Conservation (phyloP, 2,888 invertebrate species). For the Marronus borbonicus region DNA sequence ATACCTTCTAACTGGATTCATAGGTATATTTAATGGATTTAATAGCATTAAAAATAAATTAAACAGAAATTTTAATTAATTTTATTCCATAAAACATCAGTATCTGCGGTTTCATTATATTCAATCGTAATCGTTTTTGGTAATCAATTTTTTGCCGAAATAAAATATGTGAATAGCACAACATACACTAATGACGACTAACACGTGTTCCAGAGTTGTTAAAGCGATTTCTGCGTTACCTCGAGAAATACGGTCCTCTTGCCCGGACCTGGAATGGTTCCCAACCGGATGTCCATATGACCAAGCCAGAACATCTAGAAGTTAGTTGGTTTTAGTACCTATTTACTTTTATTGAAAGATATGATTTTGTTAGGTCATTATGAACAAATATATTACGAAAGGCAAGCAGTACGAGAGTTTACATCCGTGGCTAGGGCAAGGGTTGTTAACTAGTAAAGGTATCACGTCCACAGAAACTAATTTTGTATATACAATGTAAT, state of each 20-base stretch:
- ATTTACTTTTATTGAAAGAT: neutral
- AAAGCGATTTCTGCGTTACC: neutral
- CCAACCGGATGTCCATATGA: conserved; percentile 5
- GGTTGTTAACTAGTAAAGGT: conserved; percentile 45
- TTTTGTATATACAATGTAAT: neutral
- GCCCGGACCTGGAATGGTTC: conserved; percentile 34
- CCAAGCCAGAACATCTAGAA: conserved; percentile 30
- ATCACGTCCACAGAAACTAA: neutral
- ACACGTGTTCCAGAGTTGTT: conserved; percentile 6
- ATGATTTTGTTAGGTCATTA: conserved; percentile 13
- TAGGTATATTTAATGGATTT: too few species aligned
- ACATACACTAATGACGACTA: neutral
- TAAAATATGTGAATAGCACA: neutral
- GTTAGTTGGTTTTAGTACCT: neutral
- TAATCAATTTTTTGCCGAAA: neutral
- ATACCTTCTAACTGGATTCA: too few species aligned
- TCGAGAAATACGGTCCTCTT: conserved; percentile 3
- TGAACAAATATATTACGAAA: conserved; percentile 44
- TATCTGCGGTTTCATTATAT: neutral
- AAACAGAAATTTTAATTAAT: neutral
- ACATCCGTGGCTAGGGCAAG: conserved; percentile 47
- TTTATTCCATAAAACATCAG: neutral
- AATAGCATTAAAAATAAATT: neutral
- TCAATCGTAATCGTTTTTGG: neutral
- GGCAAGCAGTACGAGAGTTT: conserved; percentile 25